phyloP scores from a whole-genome alignment of 2,113 vertebrate species.

The Pavo muticus region DNA sequence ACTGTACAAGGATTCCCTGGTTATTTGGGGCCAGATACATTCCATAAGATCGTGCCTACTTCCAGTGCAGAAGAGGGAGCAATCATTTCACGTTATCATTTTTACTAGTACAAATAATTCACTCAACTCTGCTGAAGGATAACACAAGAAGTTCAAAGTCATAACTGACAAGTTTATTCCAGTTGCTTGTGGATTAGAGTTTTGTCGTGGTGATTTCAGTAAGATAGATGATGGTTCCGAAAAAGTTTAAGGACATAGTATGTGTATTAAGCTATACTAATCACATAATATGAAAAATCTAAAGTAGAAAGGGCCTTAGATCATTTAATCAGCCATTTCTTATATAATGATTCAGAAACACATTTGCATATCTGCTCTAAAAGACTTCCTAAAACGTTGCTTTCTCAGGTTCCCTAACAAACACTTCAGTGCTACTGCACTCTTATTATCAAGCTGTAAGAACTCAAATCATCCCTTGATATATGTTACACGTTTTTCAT shows the following conservation, averaged over 20 bases:
- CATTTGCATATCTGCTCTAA: background rate
- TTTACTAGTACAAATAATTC: conserved; percentile 40
- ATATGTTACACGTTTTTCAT: background rate
- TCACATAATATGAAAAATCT: background rate
- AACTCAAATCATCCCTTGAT: background rate
- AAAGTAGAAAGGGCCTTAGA: background rate
- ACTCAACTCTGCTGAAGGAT: conserved; percentile 30
- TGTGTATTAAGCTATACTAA: background rate
- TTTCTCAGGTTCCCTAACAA: conserved; percentile 42
- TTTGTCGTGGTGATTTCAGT: background rate
- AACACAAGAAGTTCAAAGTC: conserved; percentile 44
- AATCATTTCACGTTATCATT: conserved; percentile 30
- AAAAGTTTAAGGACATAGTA: background rate
- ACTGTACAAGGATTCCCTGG: background rate
- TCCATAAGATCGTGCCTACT: background rate
- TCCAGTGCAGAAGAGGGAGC: background rate
- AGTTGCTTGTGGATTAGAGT: conserved; percentile 1
- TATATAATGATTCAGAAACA: background rate
- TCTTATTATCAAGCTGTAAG: background rate
- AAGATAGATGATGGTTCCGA: background rate
- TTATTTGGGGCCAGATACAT: background rate
- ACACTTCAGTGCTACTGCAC: background rate
- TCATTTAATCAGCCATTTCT: background rate
- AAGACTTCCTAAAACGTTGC: background rate
- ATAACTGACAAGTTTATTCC: conserved; percentile 59